Conservation (phyloP, 1,140 invertebrate species). For the Bacillus rossius region DNA sequence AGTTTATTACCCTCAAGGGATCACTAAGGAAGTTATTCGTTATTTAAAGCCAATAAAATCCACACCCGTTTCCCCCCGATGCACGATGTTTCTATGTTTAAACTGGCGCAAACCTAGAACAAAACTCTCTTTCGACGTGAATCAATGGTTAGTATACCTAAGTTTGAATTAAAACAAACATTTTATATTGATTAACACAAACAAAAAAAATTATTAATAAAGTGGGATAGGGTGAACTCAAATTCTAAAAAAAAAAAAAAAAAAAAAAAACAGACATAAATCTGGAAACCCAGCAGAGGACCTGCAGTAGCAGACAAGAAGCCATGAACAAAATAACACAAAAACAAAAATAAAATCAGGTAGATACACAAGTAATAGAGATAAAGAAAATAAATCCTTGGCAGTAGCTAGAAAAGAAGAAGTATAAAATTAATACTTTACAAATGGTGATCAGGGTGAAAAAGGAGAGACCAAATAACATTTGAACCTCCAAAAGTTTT, state of each 20-base stretch:
- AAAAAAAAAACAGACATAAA: slow-evolving; percentile 5
- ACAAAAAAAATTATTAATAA: too few species aligned
- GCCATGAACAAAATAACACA: neutral
- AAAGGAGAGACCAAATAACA: neutral
- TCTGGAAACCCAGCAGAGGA: slow-evolving; percentile 4
- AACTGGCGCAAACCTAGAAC: too few species aligned
- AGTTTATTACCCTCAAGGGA: too few species aligned
- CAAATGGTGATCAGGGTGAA: neutral
- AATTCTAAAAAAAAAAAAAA: slow-evolving; percentile 5
- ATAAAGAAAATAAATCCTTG: neutral
- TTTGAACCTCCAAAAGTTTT: too few species aligned
- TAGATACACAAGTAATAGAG: neutral
- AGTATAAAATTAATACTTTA: neutral
- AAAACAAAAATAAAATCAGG: slow-evolving; percentile 1
- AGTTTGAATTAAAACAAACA: too few species aligned
- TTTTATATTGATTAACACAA: too few species aligned
- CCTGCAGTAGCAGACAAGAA: neutral
- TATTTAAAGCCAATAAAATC: too few species aligned
- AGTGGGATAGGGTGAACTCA: slow-evolving; percentile 2
- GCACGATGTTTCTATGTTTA: too few species aligned
- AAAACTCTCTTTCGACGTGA: too few species aligned
- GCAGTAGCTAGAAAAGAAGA: slow-evolving; percentile 3
- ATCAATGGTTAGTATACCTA: too few species aligned
- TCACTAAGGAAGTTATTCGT: too few species aligned
- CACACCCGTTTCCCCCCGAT: too few species aligned